These are phyloP conservation scores for Euphydryas editha DNA, from an alignment of 2,888 invertebrate genomes.

Conservation along the genomic window DNA sequence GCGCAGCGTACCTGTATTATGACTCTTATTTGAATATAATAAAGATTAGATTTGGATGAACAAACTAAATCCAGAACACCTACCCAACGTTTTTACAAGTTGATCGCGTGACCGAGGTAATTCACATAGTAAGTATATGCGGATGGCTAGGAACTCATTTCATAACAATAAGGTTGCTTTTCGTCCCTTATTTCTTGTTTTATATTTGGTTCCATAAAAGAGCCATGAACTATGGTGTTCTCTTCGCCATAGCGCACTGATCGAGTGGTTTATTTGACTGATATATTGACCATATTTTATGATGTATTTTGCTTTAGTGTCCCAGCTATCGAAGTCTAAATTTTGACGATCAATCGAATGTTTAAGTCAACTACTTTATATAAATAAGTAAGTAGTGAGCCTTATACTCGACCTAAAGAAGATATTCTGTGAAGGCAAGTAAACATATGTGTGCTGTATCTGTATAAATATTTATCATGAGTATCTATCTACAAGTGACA, in stretches of 20 bases:
- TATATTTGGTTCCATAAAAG: conserved; percentile 28
- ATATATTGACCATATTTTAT: conserved; percentile 35
- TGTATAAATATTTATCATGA: no score
- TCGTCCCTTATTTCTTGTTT: conserved; percentile 29
- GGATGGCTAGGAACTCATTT: conserved; percentile 28
- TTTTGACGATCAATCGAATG: background rate
- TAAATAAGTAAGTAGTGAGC: background rate
- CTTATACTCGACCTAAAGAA: background rate
- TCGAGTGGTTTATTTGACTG: conserved; percentile 43
- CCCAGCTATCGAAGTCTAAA: background rate
- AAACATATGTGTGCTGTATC: no score
- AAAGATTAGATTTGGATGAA: conserved; percentile 22
- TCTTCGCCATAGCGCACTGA: conserved; percentile 43
- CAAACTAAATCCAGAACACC: conserved; percentile 20
- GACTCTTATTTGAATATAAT: conserved; percentile 10
- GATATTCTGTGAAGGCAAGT: background rate
- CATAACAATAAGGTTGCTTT: conserved; percentile 31
- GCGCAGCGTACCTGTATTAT: background rate
- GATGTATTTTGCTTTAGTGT: conserved; percentile 16
- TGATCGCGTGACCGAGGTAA: conserved; percentile 48
- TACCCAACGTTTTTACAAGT: conserved; percentile 42
- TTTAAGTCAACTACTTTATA: background rate
- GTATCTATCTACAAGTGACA: no score
- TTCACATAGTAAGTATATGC: conserved; percentile 35
- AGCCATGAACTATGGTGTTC: conserved; percentile 44